Percentiles rank a stretch among this genome's conserved stretches.
Evolutionary conservation across 2,113 vertebrate species (phyloP).

Genomic region (Planiliza haematocheilus): DNA sequence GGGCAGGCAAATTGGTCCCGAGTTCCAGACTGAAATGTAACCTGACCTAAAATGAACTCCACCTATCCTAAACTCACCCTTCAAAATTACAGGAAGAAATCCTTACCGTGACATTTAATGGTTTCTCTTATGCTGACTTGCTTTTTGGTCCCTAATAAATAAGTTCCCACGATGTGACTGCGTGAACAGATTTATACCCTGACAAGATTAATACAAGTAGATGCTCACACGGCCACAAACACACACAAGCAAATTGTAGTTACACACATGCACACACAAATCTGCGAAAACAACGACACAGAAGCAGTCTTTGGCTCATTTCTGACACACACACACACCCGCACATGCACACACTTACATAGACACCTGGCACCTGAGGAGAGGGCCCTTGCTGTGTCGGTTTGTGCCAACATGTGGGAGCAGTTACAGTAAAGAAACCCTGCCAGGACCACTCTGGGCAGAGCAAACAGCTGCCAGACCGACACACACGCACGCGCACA

Average conservation of each 20-base stretch:
- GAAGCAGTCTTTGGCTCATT: slow-evolving; percentile 4
- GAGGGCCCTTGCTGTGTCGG: slow-evolving; percentile 50
- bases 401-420: slow-evolving; percentile 72
- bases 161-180: no score
- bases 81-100: no score
- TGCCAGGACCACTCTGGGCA: slow-evolving; percentile 66
- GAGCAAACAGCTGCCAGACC: slow-evolving; percentile 58
- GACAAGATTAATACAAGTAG: no score
- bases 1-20: no score
- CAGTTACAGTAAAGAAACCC: slow-evolving; percentile 66
- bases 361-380: slow-evolving; percentile 54
- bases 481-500: slow-evolving; percentile 18
- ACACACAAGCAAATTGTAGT: not conserved
- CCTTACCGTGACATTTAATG: no score
- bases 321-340: slow-evolving; percentile 10
- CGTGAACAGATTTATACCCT: no score
- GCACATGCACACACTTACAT: slow-evolving; percentile 43
- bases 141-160: no score
- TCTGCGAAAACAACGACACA: slow-evolving; percentile 1
- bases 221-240: not conserved
- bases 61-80: no score
- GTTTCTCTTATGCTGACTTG: no score
- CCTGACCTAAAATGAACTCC: no score
- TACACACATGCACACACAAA: slow-evolving; percentile 28
- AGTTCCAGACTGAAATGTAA: no score